Evolutionary conservation across 2,888 invertebrate species (phyloP), one percentile per base, ranked within the genome.

Genomic region (Zygogramma bicolorata): DNA sequence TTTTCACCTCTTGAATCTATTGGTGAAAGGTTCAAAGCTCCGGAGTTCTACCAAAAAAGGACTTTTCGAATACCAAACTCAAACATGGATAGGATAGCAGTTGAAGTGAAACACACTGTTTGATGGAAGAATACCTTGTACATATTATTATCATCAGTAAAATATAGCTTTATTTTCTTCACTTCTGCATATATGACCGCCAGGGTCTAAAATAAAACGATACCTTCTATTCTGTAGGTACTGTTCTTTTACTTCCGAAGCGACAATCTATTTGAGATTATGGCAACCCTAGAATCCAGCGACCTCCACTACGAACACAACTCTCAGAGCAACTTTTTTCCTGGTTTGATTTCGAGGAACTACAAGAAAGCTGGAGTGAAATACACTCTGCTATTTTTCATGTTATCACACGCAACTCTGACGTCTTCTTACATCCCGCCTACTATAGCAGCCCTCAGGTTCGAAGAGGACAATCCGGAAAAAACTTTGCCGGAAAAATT

Each of bases 401-500:
- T 80, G 62, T 70, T 84, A 63, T 83, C 83, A 1, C 82, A 84
- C 59, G 79, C 82, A 57, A 84, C 84, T 6, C 65, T 84, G 31
- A 77, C 75, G 0, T 84, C 82, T 8, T 83, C 84, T 4, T 85
- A 84, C 70, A 49, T 84, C 10, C 84, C 84, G 27, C 79, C 83
- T 0, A 67, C 81, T 0, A 59, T 83, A 10, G 77, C 80, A 8
- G 78, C 81, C 3, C 10, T 76, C 13, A 68, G 65, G 38, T 75
- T 60, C 38, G 68, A 75, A 20, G 70, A 70, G 57, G 67, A 25
- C 20, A 75, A 77, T 58, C 49, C 71, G 13, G 74, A 73, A 38
- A 65, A 46, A 29, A 63, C 65, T 3, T 75, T 82, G 49, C 75
- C 76, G 2, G 74, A 78, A 25, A 75, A 68, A 49, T 71, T 85